phyloP scores from a whole-genome alignment of 1,140 invertebrate genomes.

The Brachionus plicatilis region DNA sequence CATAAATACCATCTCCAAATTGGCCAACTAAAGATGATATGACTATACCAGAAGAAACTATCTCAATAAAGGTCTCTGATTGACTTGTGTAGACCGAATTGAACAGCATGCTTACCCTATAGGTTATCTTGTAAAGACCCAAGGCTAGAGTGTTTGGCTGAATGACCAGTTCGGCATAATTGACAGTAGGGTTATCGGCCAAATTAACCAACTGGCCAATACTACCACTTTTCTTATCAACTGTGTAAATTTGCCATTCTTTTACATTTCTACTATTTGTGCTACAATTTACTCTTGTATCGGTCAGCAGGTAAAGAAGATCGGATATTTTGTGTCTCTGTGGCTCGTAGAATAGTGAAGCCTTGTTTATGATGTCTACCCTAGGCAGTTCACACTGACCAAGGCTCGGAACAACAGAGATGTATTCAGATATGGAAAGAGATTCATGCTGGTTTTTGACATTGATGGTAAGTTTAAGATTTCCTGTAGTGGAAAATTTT shows the following conservation, averaged over 20 bases:
- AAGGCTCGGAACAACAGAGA: not conserved
- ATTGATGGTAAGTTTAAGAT: not conserved
- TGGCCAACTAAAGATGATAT: not conserved
- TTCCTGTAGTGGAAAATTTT: not conserved
- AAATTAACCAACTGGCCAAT: not conserved
- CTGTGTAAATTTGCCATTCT: conserved; percentile 2
- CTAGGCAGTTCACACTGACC: conserved; percentile 3
- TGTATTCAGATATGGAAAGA: not conserved
- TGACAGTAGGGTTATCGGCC: not conserved
- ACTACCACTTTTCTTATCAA: not conserved
- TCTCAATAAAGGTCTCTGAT: not conserved
- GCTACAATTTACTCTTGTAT: conserved; percentile 13
- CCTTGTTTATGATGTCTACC: not conserved
- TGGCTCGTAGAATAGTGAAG: not conserved
- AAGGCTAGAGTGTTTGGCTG: not conserved
- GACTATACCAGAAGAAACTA: not conserved
- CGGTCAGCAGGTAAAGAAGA: not conserved
- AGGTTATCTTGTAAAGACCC: conserved; percentile 13
- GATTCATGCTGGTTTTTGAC: not conserved
- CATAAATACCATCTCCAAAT: not conserved
- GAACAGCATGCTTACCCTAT: not conserved
- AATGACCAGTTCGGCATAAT: conserved; percentile 33
- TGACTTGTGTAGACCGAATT: not conserved
- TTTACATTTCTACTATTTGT: not conserved
- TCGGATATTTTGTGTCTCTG: not conserved